Evolutionary conservation across 2,888 invertebrate species (phyloP).

Genomic region (Agonopterix subpropinquella): DNA sequence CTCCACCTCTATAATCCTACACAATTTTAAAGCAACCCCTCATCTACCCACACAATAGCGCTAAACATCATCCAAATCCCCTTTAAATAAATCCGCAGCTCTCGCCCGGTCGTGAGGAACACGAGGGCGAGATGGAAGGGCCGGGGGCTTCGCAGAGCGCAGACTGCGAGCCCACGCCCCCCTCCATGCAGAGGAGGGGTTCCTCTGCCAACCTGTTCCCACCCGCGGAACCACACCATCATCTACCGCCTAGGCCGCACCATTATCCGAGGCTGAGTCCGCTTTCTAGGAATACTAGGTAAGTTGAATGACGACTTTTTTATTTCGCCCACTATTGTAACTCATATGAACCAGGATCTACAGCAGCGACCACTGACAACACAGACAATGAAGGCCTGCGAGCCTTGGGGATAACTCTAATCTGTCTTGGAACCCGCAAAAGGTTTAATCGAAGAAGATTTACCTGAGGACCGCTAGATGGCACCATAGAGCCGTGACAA

Average conservation of each 20-base stretch:
- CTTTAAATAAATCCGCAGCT: constrained; percentile 68
- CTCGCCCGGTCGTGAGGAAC: constrained; percentile 90
- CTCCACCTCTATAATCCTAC: too few relatives aligned
- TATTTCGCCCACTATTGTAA: background rate
- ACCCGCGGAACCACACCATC: constrained; percentile 74
- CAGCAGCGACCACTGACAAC: background rate
- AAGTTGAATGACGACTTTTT: background rate
- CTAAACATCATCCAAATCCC: background rate
- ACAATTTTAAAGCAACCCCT: too few relatives aligned
- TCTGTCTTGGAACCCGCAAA: too few relatives aligned
- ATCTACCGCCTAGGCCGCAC: constrained; percentile 65
- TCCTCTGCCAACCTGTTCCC: constrained; percentile 92
- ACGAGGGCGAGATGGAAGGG: constrained; percentile 90
- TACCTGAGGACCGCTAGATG: too few relatives aligned
- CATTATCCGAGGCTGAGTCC: constrained; percentile 86
- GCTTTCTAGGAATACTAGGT: constrained; percentile 81
- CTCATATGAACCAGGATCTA: too few relatives aligned
- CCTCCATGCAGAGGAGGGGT: constrained; percentile 86
- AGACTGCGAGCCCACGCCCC: constrained; percentile 95
- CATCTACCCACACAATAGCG: background rate
- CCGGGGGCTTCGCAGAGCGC: constrained; percentile 94
- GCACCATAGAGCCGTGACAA: too few relatives aligned
- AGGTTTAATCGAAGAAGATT: too few relatives aligned
- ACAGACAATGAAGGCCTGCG: too few relatives aligned
- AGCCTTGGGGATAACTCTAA: too few relatives aligned